phyloP scores from a whole-genome alignment of 2,797 vertebrate species.

The Fistularia tabacaria region DNA sequence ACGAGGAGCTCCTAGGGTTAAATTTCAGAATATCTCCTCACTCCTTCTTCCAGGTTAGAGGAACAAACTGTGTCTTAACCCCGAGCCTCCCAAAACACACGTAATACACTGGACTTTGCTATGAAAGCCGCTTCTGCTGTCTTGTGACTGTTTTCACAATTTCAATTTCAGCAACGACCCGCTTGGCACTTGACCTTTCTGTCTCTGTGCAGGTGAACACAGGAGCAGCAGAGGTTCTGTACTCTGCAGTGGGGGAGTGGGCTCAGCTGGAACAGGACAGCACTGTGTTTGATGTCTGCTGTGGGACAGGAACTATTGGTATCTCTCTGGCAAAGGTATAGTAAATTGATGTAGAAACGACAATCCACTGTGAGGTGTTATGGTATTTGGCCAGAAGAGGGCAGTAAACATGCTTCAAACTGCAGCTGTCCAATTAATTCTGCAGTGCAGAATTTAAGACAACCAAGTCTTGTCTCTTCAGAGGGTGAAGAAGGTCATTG shows the following conservation, averaged over 20 bases:
- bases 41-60: constrained; percentile 91
- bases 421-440: not conserved
- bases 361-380: not conserved
- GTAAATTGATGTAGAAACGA: not conserved
- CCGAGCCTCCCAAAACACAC: not conserved
- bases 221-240: constrained; percentile 88
- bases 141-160: no score
- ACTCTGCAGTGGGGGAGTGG: constrained; percentile 90
- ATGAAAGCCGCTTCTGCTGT: no score
- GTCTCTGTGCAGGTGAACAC: constrained; percentile 84
- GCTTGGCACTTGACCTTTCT: not conserved
- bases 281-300: constrained; percentile 91
- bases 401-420: not conserved
- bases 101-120: not conserved
- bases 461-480: constrained; percentile 39
- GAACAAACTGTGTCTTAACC: not conserved
- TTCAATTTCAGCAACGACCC: no score
- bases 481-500: constrained; percentile 93
- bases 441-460: not conserved
- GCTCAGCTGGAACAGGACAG: constrained; percentile 83
- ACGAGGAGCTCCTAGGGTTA: constrained; percentile 90
- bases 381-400: not conserved
- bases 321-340: constrained; percentile 89
- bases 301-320: constrained; percentile 95
- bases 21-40: constrained; percentile 94